These are phyloP conservation scores for Loripinus fragilis DNA, from an alignment of 2,888 invertebrate species.

Conservation along the genomic window DNA sequence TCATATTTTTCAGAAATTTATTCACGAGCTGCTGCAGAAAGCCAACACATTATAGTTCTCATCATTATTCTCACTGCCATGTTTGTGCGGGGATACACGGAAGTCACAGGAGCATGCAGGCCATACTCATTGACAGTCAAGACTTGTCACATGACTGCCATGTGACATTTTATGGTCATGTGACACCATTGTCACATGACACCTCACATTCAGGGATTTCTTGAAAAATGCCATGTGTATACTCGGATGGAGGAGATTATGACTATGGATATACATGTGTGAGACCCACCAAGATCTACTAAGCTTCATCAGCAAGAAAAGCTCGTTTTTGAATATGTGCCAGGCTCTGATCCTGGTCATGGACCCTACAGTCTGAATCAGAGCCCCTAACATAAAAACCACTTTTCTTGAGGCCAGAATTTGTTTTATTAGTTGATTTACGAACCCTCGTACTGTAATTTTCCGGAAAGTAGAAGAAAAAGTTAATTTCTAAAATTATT, in stretches of 20 bases:
- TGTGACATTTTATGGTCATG: slow-evolving; percentile 35
- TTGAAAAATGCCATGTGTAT: background rate
- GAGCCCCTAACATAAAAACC: too few relatives aligned
- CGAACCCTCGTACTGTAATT: too few relatives aligned
- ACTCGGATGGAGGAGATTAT: background rate
- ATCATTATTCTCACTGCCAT: background rate
- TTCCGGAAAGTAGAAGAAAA: too few relatives aligned
- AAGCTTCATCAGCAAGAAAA: too few relatives aligned
- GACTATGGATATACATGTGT: too few relatives aligned
- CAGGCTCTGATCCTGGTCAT: too few relatives aligned
- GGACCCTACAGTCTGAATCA: too few relatives aligned
- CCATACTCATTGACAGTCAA: slow-evolving; percentile 13
- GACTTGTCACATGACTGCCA: slow-evolving; percentile 34
- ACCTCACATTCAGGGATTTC: slow-evolving; percentile 1
- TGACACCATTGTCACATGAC: slow-evolving; percentile 27
- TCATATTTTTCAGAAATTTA: slow-evolving; percentile 70
- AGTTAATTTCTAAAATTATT: too few relatives aligned
- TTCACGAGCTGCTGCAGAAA: slow-evolving; percentile 69
- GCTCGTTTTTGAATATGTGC: too few relatives aligned
- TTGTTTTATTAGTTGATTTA: too few relatives aligned
- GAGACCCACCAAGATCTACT: too few relatives aligned
- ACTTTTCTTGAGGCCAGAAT: too few relatives aligned
- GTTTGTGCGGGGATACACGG: background rate
- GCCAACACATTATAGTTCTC: slow-evolving; percentile 71
- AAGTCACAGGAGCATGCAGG: background rate